Evolutionary conservation across 2,888 invertebrate genomes (phyloP).

Genomic region (Liodrosophila aerea): DNA sequence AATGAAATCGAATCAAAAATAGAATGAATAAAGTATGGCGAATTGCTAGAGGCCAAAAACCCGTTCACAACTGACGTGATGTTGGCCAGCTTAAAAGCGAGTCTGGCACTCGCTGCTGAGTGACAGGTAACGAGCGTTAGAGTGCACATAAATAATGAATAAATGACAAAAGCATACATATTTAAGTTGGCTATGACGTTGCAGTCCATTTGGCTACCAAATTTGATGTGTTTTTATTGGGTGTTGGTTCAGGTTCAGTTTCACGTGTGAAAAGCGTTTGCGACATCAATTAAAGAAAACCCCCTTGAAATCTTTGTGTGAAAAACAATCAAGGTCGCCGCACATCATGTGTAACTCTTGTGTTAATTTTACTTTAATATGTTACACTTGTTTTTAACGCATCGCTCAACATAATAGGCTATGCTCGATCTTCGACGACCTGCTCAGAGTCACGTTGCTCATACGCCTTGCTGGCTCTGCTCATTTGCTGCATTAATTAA

Average conservation of each 20-base stretch:
- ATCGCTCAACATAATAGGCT: constrained; percentile 34
- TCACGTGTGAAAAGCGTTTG: constrained; percentile 54
- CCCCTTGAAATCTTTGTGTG: constrained; percentile 17
- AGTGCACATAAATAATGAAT: constrained; percentile 45
- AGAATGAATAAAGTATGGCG: neutral
- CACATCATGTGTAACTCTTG: constrained; percentile 29
- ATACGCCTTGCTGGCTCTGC: constrained; percentile 25
- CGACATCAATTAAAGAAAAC: constrained; percentile 43
- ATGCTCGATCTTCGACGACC: constrained; percentile 1
- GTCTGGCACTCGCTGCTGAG: constrained; percentile 5
- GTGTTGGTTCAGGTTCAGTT: constrained; percentile 7
- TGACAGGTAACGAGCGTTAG: constrained; percentile 42
- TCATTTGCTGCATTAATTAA: constrained; percentile 70
- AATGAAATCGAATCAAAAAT: constrained; percentile 16
- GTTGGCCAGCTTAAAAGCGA: neutral
- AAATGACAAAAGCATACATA: constrained; percentile 13
- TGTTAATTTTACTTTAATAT: constrained; percentile 59
- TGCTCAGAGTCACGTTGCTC: constrained; percentile 59
- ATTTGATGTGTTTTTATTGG: neutral
- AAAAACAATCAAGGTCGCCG: constrained; percentile 55
- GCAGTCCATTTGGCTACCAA: constrained; percentile 15
- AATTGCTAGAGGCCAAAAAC: constrained; percentile 22
- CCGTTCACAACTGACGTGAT: constrained; percentile 24
- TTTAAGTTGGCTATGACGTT: constrained; percentile 19
- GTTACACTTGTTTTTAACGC: constrained; percentile 56